A percentile compares a stretch with the other conserved stretches of the same genome.
phyloP scores from a whole-genome alignment of 2,888 invertebrate species.

The Patella caerulea region DNA sequence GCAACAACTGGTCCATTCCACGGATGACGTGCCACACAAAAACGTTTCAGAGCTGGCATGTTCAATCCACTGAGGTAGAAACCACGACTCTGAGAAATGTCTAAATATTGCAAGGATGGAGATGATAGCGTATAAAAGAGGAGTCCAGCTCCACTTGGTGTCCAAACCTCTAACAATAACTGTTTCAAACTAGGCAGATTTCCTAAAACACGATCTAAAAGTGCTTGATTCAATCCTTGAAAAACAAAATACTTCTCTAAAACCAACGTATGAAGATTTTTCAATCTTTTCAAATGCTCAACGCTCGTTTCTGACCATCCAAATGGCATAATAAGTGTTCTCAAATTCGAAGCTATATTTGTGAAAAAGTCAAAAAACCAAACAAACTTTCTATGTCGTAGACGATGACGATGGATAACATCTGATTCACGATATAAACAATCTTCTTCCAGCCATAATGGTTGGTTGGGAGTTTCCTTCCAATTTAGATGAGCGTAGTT shows the following conservation, averaged over 20 bases:
- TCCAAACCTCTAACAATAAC: constrained; percentile 68
- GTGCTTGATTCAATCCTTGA: constrained; percentile 58
- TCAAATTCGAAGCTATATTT: constrained; percentile 56
- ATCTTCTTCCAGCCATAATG: constrained; percentile 58
- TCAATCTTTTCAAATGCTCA: constrained; percentile 56
- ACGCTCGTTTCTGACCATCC: constrained; percentile 68
- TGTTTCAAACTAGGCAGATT: constrained; percentile 52
- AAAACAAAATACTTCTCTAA: constrained; percentile 66
- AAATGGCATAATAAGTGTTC: constrained; percentile 66
- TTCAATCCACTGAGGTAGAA: constrained; percentile 61
- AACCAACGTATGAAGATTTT: constrained; percentile 58
- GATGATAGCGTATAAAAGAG: constrained; percentile 57
- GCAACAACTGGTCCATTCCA: constrained; percentile 62
- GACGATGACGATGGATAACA: constrained; percentile 58
- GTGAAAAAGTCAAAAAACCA: constrained; percentile 66
- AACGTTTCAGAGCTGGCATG: constrained; percentile 57
- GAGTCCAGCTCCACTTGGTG: constrained; percentile 63
- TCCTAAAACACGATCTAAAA: constrained; percentile 53
- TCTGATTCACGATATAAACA: constrained; percentile 53
- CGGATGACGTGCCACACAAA: constrained; percentile 63
- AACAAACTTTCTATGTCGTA: constrained; percentile 62
- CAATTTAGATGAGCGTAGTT: constrained; percentile 64
- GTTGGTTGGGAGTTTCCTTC: constrained; percentile 67
- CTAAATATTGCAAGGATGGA: constrained; percentile 61
- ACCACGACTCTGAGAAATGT: constrained; percentile 68